Percentiles rank a stretch among this genome's conserved stretches.
Conservation (phyloP, 2,113 vertebrate genomes). For the Apteryx mantelli region DNA sequence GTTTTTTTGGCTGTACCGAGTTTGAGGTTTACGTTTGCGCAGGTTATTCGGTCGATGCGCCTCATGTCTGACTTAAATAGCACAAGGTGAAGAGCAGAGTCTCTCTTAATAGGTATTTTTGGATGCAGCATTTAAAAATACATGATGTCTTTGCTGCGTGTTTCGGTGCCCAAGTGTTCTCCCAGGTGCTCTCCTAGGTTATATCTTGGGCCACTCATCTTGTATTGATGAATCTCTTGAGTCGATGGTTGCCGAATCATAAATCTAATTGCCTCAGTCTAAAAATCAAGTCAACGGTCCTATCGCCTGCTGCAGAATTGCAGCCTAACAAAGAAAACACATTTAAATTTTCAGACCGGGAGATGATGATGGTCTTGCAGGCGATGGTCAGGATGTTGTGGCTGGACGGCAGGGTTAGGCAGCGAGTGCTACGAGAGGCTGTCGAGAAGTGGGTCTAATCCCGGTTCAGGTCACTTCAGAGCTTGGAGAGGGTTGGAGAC, state of each 20-base stretch:
- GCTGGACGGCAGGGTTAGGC: neutral
- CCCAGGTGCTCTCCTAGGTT: neutral
- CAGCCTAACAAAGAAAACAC: neutral
- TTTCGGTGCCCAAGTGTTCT: neutral
- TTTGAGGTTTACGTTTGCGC: neutral
- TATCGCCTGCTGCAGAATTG: neutral
- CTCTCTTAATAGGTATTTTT: neutral
- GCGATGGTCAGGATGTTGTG: fast-evolving
- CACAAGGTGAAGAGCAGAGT: neutral
- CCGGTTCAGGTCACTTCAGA: neutral
- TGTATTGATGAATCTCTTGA: neutral
- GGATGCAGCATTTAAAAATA: neutral
- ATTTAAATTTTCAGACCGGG: fast-evolving
- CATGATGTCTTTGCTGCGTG: neutral
- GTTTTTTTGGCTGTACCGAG: neutral
- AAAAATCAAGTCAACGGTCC: neutral
- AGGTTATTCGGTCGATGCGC: neutral
- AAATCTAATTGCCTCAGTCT: neutral
- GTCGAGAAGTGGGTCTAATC: neutral
- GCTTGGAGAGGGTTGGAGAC: neutral
- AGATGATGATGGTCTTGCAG: fast-evolving
- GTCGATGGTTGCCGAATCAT: neutral
- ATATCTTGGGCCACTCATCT: neutral
- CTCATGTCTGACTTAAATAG: neutral
- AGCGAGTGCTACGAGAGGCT: fast-evolving